A percentile compares a stretch with the other conserved stretches of the same genome.
phyloP scores from a whole-genome alignment of 2,888 invertebrate species.

The Hirtodrosophila histrioides region DNA sequence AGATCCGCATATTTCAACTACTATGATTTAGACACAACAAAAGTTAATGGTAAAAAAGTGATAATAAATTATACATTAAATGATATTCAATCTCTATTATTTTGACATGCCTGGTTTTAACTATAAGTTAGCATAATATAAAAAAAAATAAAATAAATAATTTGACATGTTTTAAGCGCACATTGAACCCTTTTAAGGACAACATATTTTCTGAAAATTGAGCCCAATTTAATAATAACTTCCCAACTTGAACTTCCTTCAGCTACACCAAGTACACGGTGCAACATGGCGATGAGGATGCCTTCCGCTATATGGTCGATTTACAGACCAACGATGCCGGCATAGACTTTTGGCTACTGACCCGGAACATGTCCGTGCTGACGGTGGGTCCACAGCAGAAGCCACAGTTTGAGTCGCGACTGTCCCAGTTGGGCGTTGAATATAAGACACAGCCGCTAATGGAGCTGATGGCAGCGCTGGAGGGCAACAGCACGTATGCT shows the following conservation, averaged over 20 bases:
- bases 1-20: background rate
- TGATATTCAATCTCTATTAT: background rate
- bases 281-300: conserved; percentile 72
- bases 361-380: conserved; percentile 82
- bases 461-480: conserved; percentile 72
- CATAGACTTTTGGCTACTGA: conserved; percentile 83
- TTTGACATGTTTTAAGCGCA: too few species aligned
- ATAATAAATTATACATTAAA: background rate
- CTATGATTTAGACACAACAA: too few species aligned
- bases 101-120: too few species aligned
- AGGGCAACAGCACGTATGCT: conserved; percentile 55
- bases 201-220: too few species aligned
- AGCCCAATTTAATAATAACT: too few species aligned
- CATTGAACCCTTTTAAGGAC: too few species aligned
- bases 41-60: too few species aligned
- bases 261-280: conserved; percentile 83
- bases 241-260: background rate
- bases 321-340: conserved; percentile 77
- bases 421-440: conserved; percentile 71
- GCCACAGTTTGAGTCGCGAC: conserved; percentile 73
- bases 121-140: too few species aligned
- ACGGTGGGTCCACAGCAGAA: conserved; percentile 80
- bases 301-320: conserved; percentile 81
- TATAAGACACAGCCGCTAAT: conserved; percentile 76
- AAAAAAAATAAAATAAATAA: too few species aligned